Conservation (phyloP, 2,888 invertebrate species). For the Drosophila aldrichi region DNA sequence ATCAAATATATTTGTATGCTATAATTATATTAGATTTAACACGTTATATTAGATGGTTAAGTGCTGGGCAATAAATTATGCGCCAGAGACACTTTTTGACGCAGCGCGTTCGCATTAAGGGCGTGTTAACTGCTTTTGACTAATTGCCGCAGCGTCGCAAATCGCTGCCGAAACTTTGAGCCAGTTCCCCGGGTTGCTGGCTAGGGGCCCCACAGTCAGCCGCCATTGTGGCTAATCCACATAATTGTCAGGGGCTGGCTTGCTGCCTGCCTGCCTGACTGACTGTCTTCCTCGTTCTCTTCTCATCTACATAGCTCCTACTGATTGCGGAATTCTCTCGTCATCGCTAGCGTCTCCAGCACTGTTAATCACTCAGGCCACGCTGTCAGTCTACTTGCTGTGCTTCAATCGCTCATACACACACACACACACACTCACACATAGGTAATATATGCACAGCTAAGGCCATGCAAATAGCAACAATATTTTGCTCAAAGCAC, state of each 20-base stretch:
- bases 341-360: constrained; percentile 18
- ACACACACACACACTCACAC: neutral
- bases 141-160: constrained; percentile 60
- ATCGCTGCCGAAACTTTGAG: constrained; percentile 58
- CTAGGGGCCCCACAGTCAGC: constrained; percentile 12
- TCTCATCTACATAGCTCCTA: neutral
- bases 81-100: constrained; percentile 42
- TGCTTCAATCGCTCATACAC: constrained; percentile 14
- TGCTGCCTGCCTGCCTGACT: neutral
- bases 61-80: constrained; percentile 47
- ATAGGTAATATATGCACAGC: constrained; percentile 1
- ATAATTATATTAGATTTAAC: constrained; percentile 6
- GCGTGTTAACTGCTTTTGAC: constrained; percentile 65
- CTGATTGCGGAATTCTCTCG: constrained; percentile 6
- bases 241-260: constrained; percentile 48
- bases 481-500: neutral
- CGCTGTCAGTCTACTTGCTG: constrained; percentile 39
- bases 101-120: constrained; percentile 49
- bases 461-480: constrained; percentile 3
- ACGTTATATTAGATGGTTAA: constrained; percentile 16
- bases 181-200: constrained; percentile 20
- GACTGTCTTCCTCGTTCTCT: neutral
- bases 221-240: constrained; percentile 51
- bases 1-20: neutral
- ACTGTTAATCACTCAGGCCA: constrained; percentile 62